phyloP scores from a whole-genome alignment of 1,140 invertebrate genomes.

The Prorops nasuta region DNA sequence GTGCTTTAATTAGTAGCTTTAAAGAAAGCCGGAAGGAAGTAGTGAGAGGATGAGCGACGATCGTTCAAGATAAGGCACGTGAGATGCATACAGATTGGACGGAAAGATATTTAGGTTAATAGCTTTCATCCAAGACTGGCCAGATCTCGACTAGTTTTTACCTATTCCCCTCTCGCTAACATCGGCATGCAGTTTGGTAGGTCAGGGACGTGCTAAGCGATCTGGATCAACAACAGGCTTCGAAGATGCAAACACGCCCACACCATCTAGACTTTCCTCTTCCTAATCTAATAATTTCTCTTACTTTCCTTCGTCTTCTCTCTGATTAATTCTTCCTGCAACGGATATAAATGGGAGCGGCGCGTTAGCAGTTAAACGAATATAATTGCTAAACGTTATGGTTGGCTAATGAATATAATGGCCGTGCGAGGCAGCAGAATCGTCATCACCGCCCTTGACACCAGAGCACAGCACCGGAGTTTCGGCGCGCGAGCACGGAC shows the following conservation, averaged over 20 bases:
- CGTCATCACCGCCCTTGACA: constrained; percentile 42
- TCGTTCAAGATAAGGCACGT: neutral
- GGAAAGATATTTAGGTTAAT: constrained; percentile 29
- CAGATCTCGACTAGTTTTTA: constrained; percentile 21
- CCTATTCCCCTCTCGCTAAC: neutral
- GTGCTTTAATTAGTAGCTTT: too few relatives aligned
- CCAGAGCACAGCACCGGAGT: too few relatives aligned
- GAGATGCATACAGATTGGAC: too few relatives aligned
- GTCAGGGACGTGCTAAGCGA: constrained; percentile 21
- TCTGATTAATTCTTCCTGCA: too few relatives aligned
- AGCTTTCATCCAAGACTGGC: constrained; percentile 6
- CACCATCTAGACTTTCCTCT: too few relatives aligned
- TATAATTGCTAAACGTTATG: too few relatives aligned
- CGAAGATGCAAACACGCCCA: too few relatives aligned
- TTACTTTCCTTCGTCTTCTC: too few relatives aligned
- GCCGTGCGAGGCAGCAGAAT: constrained; percentile 4
- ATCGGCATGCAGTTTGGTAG: constrained; percentile 9
- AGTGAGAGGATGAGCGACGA: constrained; percentile 10
- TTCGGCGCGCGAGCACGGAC: constrained; percentile 41
- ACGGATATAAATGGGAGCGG: too few relatives aligned
- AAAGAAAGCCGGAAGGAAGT: constrained; percentile 13
- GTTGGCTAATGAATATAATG: constrained; percentile 32
- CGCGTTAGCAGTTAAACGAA: too few relatives aligned
- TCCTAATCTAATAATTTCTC: too few relatives aligned
- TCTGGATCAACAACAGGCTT: too few relatives aligned